phyloP scores from a whole-genome alignment of 2,113 vertebrate species.

The Etheostoma cragini region DNA sequence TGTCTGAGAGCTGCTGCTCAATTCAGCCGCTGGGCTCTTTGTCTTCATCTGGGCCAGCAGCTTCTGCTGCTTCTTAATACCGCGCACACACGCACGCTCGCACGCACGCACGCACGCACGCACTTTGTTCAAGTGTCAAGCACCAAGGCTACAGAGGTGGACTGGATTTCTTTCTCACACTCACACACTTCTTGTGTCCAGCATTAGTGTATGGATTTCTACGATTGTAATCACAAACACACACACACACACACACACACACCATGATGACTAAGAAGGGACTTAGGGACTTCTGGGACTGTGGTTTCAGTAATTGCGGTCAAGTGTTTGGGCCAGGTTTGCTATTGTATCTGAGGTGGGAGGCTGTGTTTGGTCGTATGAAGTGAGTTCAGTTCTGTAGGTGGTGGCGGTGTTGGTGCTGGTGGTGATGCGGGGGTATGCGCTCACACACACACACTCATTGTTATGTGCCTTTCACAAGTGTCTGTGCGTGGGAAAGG shows the following conservation, averaged over 20 bases:
- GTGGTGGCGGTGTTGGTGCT: conserved; percentile 43
- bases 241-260: neutral
- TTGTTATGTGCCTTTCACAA: conserved; percentile 57
- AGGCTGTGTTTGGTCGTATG: conserved; percentile 60
- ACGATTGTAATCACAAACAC: conserved; percentile 17
- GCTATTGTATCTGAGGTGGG: conserved; percentile 66
- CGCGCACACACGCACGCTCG: conserved; percentile 18
- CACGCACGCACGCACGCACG: neutral
- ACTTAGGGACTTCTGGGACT: conserved; percentile 55
- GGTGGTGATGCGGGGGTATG: neutral
- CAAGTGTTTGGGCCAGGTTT: conserved; percentile 70
- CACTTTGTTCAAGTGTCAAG: conserved; percentile 34
- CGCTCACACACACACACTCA: conserved; percentile 1
- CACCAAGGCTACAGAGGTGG: neutral
- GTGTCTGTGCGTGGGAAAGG: conserved; percentile 68
- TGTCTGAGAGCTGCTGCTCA: conserved; percentile 72
- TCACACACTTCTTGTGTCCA: conserved; percentile 32
- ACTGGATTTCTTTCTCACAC: conserved; percentile 35
- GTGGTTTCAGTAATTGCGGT: conserved; percentile 64
- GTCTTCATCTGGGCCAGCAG: conserved; percentile 64
- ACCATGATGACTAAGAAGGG: conserved; percentile 48
- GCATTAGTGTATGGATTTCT: conserved; percentile 41
- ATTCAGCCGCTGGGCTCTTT: conserved; percentile 62
- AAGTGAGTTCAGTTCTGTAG: conserved; percentile 69
- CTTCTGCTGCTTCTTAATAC: conserved; percentile 59